Conservation (phyloP, 2,888 invertebrate species). For the Meganola albula region DNA sequence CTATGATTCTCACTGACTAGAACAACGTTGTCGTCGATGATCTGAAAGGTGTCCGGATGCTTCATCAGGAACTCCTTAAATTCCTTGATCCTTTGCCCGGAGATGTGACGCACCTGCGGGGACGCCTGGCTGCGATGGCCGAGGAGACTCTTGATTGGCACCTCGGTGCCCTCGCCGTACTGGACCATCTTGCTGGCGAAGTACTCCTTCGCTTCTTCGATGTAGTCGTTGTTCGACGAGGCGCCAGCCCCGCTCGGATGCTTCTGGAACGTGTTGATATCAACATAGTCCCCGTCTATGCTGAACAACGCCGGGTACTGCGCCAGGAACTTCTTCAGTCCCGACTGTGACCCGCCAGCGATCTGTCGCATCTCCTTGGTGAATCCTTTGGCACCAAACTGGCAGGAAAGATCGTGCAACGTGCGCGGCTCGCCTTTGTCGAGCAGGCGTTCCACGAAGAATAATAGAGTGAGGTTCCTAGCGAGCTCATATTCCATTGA, state of each 20-base stretch:
- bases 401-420: slow-evolving; percentile 98
- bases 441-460: slow-evolving; percentile 98
- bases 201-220: slow-evolving; percentile 97
- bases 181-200: slow-evolving; percentile 96
- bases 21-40: slow-evolving; percentile 90
- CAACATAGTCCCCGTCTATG: slow-evolving; percentile 95
- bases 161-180: slow-evolving; percentile 96
- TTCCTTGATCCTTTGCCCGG: slow-evolving; percentile 94
- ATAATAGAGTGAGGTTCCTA: slow-evolving; percentile 96
- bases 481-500: slow-evolving; percentile 96
- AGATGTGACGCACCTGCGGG: slow-evolving; percentile 97
- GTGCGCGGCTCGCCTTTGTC: slow-evolving; percentile 97
- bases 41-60: slow-evolving; percentile 90
- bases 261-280: slow-evolving; percentile 88
- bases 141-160: slow-evolving; percentile 96
- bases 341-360: slow-evolving; percentile 96
- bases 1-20: slow-evolving; percentile 84
- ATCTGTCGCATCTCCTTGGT: slow-evolving; percentile 99
- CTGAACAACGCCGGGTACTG: slow-evolving; percentile 98
- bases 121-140: slow-evolving; percentile 98
- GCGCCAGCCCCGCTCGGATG: slow-evolving; percentile 76
- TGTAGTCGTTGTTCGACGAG: slow-evolving; percentile 89
- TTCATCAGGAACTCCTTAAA: slow-evolving; percentile 92
- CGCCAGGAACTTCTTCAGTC: slow-evolving; percentile 96
- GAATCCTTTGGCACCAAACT: slow-evolving; percentile 99